These are phyloP conservation scores for Gorsachius magnificus DNA, from an alignment of 2,797 vertebrate genomes.

Conservation along the genomic window DNA sequence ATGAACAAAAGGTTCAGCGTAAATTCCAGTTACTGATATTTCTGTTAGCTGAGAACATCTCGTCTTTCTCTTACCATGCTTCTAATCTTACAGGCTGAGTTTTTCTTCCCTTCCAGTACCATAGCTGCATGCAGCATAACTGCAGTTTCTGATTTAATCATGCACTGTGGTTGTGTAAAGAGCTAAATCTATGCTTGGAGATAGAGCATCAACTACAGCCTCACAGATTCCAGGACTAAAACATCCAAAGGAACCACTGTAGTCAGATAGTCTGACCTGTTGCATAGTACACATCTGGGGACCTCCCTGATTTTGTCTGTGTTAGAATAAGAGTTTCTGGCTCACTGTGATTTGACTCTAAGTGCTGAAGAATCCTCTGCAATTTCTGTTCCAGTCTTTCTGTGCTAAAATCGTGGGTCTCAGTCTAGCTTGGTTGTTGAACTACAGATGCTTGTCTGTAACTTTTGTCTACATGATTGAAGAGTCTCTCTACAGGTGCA, in stretches of 20 bases:
- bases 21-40: conserved; percentile 1
- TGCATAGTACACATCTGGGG: background rate
- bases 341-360: background rate
- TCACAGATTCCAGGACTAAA: background rate
- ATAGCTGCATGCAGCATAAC: background rate
- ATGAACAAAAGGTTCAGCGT: background rate
- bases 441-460: rapidly evolving
- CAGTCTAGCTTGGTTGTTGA: background rate
- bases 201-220: background rate
- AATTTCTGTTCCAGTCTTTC: background rate
- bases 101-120: background rate
- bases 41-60: background rate
- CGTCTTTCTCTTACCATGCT: background rate
- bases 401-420: background rate
- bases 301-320: background rate
- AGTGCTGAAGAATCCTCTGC: background rate
- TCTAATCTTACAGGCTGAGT: background rate
- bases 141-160: background rate
- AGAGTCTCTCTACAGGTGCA: background rate
- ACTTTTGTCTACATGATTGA: background rate
- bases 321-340: background rate
- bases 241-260: background rate
- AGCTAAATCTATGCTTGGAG: background rate
- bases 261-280: background rate
- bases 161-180: background rate